Evolutionary conservation across 1,140 invertebrate genomes (phyloP).

Genomic region (Tetraneura akinire): DNA sequence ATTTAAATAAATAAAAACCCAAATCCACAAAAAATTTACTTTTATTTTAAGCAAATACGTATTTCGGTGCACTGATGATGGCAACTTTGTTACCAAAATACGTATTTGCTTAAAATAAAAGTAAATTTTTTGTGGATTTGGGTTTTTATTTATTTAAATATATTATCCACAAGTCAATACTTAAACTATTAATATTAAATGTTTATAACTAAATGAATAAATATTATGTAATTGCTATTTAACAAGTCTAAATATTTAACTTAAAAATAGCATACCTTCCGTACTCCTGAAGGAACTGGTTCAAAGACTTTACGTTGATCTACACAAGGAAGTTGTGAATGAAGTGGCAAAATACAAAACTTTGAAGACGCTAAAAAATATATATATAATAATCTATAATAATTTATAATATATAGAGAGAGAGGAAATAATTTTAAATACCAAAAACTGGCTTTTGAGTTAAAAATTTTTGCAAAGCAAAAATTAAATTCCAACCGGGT

Average conservation of each 20-base stretch:
- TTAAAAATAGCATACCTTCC: constrained; percentile 64
- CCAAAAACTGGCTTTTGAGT: constrained; percentile 77
- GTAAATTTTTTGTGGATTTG: no score
- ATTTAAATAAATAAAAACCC: no score
- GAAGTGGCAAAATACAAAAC: constrained; percentile 79
- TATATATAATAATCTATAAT: neutral
- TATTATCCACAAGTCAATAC: no score
- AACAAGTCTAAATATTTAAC: neutral
- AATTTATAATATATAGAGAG: neutral
- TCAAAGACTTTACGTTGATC: constrained; percentile 88
- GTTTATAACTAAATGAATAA: no score
- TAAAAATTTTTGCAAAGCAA: constrained; percentile 84
- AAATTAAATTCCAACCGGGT: constrained; percentile 94
- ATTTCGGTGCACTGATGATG: no score
- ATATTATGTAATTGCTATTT: neutral
- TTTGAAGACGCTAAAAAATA: constrained; percentile 54
- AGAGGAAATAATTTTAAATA: constrained; percentile 52
- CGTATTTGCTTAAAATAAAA: no score
- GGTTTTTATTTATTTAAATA: no score
- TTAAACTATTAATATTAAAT: no score
- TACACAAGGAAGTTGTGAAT: constrained; percentile 86
- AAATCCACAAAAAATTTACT: no score
- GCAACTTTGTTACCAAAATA: no score
- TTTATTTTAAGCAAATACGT: no score
- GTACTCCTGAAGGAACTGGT: constrained; percentile 70